Percentiles rank a stretch among this genome's conserved stretches.
These are phyloP conservation scores for Oryctes rhinoceros DNA, from an alignment of 1,140 invertebrate species.

Conservation along the genomic window DNA sequence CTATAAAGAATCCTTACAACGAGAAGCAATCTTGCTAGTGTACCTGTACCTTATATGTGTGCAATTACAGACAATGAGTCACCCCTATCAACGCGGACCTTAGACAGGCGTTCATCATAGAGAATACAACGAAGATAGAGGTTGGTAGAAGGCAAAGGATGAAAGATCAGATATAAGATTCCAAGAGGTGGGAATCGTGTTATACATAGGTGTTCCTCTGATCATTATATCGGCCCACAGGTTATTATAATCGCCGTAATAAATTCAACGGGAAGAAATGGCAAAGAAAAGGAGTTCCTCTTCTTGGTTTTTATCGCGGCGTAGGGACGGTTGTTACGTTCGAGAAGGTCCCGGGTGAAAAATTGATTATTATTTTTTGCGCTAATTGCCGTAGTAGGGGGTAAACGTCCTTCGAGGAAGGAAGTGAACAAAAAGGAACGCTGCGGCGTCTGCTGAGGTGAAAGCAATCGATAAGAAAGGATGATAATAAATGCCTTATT, in stretches of 20 bases:
- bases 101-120: too few relatives aligned
- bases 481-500: too few relatives aligned
- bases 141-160: background rate
- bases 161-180: background rate
- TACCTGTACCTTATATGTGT: too few relatives aligned
- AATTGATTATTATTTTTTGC: constrained; percentile 25
- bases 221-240: background rate
- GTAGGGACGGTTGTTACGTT: background rate
- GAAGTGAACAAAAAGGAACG: too few relatives aligned
- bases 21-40: too few relatives aligned
- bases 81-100: too few relatives aligned
- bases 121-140: too few relatives aligned
- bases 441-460: too few relatives aligned
- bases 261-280: background rate
- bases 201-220: background rate
- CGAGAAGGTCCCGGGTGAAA: background rate
- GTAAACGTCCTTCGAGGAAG: too few relatives aligned
- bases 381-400: background rate
- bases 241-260: background rate
- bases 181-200: background rate
- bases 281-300: background rate
- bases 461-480: too few relatives aligned
- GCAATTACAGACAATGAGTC: too few relatives aligned
- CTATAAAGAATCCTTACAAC: too few relatives aligned
- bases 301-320: background rate